Evolutionary conservation across 2,888 invertebrate species (phyloP).

Genomic region (Mythimna vitellina): DNA sequence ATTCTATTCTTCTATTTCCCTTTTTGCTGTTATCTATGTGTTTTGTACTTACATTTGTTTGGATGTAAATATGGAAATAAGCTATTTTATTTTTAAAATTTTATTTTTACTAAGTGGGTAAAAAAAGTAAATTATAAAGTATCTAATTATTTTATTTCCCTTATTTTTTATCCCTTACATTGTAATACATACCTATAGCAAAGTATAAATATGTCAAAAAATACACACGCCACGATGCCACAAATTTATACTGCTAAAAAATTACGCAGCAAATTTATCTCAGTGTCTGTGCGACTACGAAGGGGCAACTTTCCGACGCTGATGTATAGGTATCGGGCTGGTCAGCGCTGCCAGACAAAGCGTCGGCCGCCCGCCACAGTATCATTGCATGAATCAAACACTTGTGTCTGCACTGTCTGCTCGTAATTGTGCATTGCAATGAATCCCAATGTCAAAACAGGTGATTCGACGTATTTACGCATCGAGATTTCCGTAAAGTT

Average conservation of each 20-base stretch:
- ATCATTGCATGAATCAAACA: slow-evolving; percentile 70
- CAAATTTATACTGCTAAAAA: background rate
- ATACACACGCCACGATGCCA: too few species aligned
- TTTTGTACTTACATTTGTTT: too few species aligned
- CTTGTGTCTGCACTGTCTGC: slow-evolving; percentile 46
- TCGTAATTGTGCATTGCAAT: slow-evolving; percentile 64
- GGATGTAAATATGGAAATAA: too few species aligned
- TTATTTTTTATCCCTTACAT: too few species aligned
- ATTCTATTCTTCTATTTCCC: too few species aligned
- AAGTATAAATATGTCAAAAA: background rate
- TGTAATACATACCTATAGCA: too few species aligned
- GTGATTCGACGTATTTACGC: slow-evolving; percentile 64
- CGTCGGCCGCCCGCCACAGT: slow-evolving; percentile 70
- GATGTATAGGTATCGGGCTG: slow-evolving; percentile 64
- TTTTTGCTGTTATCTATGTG: too few species aligned
- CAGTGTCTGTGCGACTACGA: slow-evolving; percentile 63
- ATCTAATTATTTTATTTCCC: too few species aligned
- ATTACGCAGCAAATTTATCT: slow-evolving; percentile 30
- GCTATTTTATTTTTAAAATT: too few species aligned
- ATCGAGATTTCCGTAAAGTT: slow-evolving; percentile 62
- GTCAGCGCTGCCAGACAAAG: slow-evolving; percentile 74
- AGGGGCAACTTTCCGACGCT: slow-evolving; percentile 64
- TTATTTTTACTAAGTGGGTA: too few species aligned
- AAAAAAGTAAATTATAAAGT: too few species aligned
- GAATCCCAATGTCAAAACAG: slow-evolving; percentile 76